Evolutionary conservation across 2,113 vertebrate genomes (phyloP), one percentile per base, ranked within the genome.

Genomic region (Pristiophorus japonicus): DNA sequence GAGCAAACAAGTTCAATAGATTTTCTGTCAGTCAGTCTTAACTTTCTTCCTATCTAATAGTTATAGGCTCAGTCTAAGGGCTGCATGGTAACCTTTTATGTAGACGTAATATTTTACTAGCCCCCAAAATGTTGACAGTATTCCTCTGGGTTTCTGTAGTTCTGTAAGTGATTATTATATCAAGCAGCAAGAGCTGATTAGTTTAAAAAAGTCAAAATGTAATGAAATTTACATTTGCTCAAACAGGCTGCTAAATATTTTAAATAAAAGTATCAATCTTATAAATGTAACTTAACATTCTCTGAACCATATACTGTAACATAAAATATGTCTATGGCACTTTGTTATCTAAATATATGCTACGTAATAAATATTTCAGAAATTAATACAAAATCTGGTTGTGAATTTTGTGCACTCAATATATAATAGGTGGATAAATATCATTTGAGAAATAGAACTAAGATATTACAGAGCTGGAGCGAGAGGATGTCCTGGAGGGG

Each of bases 1-100:
- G 96, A 96, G 84, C 66, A 51, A 94, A 63, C 94, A 81, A 94
- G 95, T 95, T 95, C 84, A 34, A 97, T 95, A 94, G 97, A 97
- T 97, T 97, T 98, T 95, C 96, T 98, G 96, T 96, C 96, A 97
- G 47, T 42, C 8, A 18, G 95, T 96, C 85, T 96, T 97, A 96
- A n/a, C 62, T 88, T 92, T 95, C 96, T 16, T 96, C 45, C 10
- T 95, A 51, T 47, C 78, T 96, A 96, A 93, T 90, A 95, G 20
- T 34, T 66, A 95, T 96, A 96, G 42, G 93, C 66, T 70, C 38
- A 47, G 65, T 94, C 38, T 51, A 7, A 10, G 38, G 14, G 93
- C 42, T 94, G 93, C 10, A 67, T 70, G 42, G 93, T 70, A 94
- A 94, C 42, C 93, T 94, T 94, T 94, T 94, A 94, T 51, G 65